Evolutionary conservation across 2,888 invertebrate species (phyloP), one percentile per base, ranked within the genome.

Genomic region (Lymantria dispar): DNA sequence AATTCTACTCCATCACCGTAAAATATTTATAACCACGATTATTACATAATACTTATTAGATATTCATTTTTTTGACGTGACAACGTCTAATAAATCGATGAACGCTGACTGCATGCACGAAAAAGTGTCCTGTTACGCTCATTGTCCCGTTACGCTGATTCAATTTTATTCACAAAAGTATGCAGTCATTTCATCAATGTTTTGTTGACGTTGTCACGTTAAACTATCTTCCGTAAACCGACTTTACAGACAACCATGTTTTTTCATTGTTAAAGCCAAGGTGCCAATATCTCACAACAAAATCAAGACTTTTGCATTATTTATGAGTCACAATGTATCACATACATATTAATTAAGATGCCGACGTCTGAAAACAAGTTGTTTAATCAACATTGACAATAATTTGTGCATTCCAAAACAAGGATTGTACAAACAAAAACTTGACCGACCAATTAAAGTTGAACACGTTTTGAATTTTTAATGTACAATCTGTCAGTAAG

Each of bases 351-450:
- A 45, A 66, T 55, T 54, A 46, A 62, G 57, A 45, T 49, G 41
- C 22, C 36, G 37, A 39, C 38, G 40, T 8, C 40, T 57, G 53
- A 59, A 64, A 56, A 47, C 39, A 22, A 45, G 30, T 58, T 15
- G 43, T 12, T 36, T 53, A 56, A 54, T 51, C 15, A 43, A 40
- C 13, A 39, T 15, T 13, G 41, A 50, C 52, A 62, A 54, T 48
- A 48, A 48, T 45, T 57, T 48, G 44, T 60, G 45, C 51, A 57
- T 45, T 7, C n/a, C 56, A 66, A 65, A 60, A 60, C 53, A 58
- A 62, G 55, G 43, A 61, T 58, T 47, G 36, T n/a, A n/a, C 11
- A 7, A 54, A 52, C 41, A 50, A 56, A 52, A 54, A 47, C 8
- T 37, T 58, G 30, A 13, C 12, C 45, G 51, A 12, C 46, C 43